Evolutionary conservation across 2,113 vertebrate genomes (phyloP).

Genomic region (Halichoerus grypus): DNA sequence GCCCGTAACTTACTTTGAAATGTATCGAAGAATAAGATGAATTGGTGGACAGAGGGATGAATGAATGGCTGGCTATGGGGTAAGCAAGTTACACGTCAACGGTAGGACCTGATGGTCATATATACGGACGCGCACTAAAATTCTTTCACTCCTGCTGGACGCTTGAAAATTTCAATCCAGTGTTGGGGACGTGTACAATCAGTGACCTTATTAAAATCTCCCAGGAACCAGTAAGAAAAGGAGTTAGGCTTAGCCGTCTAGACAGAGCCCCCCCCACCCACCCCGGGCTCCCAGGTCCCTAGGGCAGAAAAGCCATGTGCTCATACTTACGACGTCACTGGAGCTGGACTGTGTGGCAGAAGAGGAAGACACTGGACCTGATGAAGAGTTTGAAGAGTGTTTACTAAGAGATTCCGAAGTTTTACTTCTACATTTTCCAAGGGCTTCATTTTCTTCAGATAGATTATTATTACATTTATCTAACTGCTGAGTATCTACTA

Average conservation of each 20-base stretch:
- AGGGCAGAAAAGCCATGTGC: neutral
- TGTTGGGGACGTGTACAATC: neutral
- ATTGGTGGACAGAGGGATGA: neutral
- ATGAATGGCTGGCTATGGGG: no score
- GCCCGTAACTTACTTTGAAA: neutral
- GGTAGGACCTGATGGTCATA: neutral
- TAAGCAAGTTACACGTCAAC: neutral
- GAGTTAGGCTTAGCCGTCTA: neutral
- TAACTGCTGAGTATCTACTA: slow-evolving; percentile 95
- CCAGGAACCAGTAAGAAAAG: neutral
- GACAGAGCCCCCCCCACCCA: no score
- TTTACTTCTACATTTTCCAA: slow-evolving; percentile 90
- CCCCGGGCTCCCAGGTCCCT: neutral
- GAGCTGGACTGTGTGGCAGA: slow-evolving; percentile 95
- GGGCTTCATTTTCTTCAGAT: slow-evolving; percentile 89
- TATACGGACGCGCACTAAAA: neutral
- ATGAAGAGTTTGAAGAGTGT: slow-evolving; percentile 96
- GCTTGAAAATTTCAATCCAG: neutral
- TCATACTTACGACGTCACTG: slow-evolving; percentile 95
- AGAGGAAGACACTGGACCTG: slow-evolving; percentile 93
- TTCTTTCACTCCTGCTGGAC: neutral
- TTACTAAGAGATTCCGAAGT: slow-evolving; percentile 92
- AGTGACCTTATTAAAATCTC: neutral
- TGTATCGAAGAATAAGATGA: neutral
- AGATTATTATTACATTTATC: slow-evolving; percentile 98